phyloP scores from a whole-genome alignment of 35 echinoderm and acorn worm genomes.

The Amphiura filiformis region DNA sequence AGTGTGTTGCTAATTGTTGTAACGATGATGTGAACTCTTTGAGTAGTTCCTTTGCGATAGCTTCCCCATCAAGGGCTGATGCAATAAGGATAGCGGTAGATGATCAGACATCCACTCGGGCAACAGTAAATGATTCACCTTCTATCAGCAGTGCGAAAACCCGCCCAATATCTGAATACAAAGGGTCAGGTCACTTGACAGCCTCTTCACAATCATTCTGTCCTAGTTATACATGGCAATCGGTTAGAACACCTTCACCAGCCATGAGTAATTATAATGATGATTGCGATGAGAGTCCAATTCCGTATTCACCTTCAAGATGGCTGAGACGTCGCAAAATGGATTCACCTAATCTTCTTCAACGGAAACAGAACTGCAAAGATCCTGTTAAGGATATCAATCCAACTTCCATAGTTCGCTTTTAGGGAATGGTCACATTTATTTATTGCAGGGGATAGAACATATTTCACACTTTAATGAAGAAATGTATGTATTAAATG shows the following conservation, averaged over 20 bases:
- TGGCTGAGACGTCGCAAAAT: slow-evolving; percentile 42
- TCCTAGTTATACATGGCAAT: not conserved
- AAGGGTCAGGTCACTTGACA: not conserved
- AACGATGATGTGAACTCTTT: not conserved
- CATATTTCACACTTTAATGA: no score
- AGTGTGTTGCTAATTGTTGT: not conserved
- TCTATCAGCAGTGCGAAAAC: not conserved
- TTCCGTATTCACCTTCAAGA: slow-evolving; percentile 54
- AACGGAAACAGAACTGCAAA: not conserved
- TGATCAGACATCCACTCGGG: no score
- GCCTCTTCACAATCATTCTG: not conserved
- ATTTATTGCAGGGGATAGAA: no score
- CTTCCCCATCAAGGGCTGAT: not conserved
- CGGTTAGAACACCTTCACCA: slow-evolving; percentile 17
- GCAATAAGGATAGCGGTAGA: not conserved
- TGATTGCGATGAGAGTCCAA: slow-evolving; percentile 26
- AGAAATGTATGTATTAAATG: no score
- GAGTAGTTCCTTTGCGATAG: not conserved
- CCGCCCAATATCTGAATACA: not conserved
- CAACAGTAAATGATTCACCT: no score
- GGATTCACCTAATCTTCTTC: slow-evolving; percentile 32
- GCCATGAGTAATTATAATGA: slow-evolving; percentile 1
- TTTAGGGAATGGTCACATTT: no score
- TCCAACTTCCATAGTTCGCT: not conserved
- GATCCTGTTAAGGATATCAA: not conserved